phyloP scores from a whole-genome alignment of 1,140 invertebrate genomes.

The Drosophila takahashii region DNA sequence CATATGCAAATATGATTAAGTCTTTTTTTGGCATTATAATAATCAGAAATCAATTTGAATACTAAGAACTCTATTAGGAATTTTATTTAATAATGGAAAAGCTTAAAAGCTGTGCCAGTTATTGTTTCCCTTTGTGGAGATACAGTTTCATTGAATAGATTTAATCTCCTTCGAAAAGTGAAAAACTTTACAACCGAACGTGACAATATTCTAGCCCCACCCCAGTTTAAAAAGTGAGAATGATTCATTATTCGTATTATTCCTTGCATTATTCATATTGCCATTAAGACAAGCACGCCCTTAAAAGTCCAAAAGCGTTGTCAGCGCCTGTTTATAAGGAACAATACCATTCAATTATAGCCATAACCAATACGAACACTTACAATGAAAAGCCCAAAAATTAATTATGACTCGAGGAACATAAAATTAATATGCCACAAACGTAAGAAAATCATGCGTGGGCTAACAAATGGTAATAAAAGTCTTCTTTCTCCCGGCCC shows the following conservation, averaged over 20 bases:
- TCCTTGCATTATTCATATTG: slow-evolving; percentile 64
- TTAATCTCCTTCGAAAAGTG: slow-evolving; percentile 17
- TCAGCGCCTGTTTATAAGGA: slow-evolving; percentile 22
- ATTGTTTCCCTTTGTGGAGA: neutral
- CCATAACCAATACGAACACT: slow-evolving; percentile 14
- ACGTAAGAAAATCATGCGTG: slow-evolving; percentile 55
- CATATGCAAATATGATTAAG: slow-evolving; percentile 60
- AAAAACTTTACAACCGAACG: slow-evolving; percentile 14
- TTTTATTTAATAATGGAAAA: slow-evolving; percentile 4
- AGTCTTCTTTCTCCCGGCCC: slow-evolving; percentile 3
- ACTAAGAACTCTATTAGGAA: slow-evolving; percentile 6
- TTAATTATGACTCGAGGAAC: slow-evolving; percentile 54
- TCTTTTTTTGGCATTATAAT: slow-evolving; percentile 14
- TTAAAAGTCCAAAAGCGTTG: slow-evolving; percentile 44
- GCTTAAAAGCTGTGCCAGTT: neutral
- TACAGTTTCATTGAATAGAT: neutral
- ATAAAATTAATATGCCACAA: slow-evolving; percentile 66
- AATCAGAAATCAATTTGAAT: slow-evolving; percentile 59
- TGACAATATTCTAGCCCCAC: slow-evolving; percentile 34
- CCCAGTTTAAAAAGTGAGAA: slow-evolving; percentile 68
- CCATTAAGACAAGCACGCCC: slow-evolving; percentile 33
- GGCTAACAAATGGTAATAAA: slow-evolving; percentile 44
- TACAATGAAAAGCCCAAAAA: slow-evolving; percentile 63
- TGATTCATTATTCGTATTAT: slow-evolving; percentile 29
- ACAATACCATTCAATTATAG: slow-evolving; percentile 24